phyloP scores from a whole-genome alignment of 2,888 invertebrate species.

The Andrena camellia region DNA sequence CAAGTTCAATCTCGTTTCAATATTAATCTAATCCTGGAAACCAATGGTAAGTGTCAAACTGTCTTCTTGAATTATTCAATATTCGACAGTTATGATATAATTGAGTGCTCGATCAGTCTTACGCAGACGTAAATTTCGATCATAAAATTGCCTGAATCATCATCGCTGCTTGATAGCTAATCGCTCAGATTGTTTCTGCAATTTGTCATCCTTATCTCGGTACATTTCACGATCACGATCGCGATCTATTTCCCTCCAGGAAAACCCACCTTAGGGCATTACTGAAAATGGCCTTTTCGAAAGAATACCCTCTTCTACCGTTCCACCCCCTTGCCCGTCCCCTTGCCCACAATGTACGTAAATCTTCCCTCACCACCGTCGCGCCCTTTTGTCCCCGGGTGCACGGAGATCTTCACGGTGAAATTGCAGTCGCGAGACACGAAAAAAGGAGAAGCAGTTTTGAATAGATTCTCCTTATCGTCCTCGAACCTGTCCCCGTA shows the following conservation, averaged over 20 bases:
- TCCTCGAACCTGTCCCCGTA: slow-evolving; percentile 40
- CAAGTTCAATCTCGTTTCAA: too few species aligned
- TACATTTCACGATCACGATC: slow-evolving; percentile 53
- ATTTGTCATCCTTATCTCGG: slow-evolving; percentile 54
- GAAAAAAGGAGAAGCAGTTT: slow-evolving; percentile 49
- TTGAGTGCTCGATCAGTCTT: neutral
- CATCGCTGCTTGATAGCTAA: slow-evolving; percentile 9
- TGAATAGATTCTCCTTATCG: slow-evolving; percentile 61
- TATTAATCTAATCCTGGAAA: too few species aligned
- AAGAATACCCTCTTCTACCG: slow-evolving; percentile 58
- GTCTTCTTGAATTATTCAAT: too few species aligned
- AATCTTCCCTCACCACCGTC: slow-evolving; percentile 47
- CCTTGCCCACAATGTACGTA: slow-evolving; percentile 39
- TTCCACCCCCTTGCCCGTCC: slow-evolving; percentile 6
- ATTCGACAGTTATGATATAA: too few species aligned
- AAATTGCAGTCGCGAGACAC: slow-evolving; percentile 61
- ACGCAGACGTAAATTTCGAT: neutral
- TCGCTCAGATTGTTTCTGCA: slow-evolving; percentile 46
- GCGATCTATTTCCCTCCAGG: slow-evolving; percentile 46
- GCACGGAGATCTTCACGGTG: slow-evolving; percentile 54
- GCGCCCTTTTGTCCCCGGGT: slow-evolving; percentile 42
- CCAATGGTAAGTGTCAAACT: too few species aligned
- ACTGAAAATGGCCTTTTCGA: slow-evolving; percentile 54
- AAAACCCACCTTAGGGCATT: slow-evolving; percentile 55
- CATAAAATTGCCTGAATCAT: neutral